Evolutionary conservation across 2,797 vertebrate species (phyloP).

Genomic region (Tenualosa ilisha): DNA sequence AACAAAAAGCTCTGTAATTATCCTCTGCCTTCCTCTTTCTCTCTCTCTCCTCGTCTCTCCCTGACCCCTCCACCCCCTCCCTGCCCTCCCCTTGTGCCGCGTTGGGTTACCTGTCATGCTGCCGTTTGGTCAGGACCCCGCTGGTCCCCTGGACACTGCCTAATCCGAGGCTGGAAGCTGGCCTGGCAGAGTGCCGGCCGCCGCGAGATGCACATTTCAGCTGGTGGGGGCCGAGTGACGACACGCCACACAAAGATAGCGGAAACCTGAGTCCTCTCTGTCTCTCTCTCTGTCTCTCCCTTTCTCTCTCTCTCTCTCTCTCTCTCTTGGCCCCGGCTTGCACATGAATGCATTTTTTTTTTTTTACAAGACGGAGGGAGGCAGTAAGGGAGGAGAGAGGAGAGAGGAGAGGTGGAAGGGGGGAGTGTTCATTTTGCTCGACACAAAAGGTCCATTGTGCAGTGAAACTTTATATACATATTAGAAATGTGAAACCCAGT

Average conservation of each 20-base stretch:
- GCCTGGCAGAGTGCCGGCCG: constrained; percentile 72
- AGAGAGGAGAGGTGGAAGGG: constrained; percentile 53
- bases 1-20: constrained; percentile 87
- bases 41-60: constrained; percentile 32
- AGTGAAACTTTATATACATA: constrained; percentile 88
- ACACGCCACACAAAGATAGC: constrained; percentile 83
- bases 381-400: constrained; percentile 49
- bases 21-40: constrained; percentile 72
- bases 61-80: constrained; percentile 36
- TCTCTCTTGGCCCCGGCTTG: constrained; percentile 66
- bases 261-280: constrained; percentile 76
- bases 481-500: constrained; percentile 82
- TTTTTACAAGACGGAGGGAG: constrained; percentile 72
- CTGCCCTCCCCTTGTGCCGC: constrained; percentile 56
- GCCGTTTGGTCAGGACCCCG: constrained; percentile 73
- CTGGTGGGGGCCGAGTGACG: constrained; percentile 76
- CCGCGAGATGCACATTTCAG: constrained; percentile 78
- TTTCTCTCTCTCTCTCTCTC: background rate
- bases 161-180: constrained; percentile 80
- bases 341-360: constrained; percentile 78
- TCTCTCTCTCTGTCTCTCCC: background rate
- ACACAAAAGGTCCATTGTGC: constrained; percentile 84
- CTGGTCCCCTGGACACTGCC: constrained; percentile 76
- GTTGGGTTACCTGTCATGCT: constrained; percentile 80
- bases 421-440: constrained; percentile 77